A percentile compares a stretch with the other conserved stretches of the same genome.
Conservation (phyloP, 2,113 vertebrate species). For the Ascaphus truei region DNA sequence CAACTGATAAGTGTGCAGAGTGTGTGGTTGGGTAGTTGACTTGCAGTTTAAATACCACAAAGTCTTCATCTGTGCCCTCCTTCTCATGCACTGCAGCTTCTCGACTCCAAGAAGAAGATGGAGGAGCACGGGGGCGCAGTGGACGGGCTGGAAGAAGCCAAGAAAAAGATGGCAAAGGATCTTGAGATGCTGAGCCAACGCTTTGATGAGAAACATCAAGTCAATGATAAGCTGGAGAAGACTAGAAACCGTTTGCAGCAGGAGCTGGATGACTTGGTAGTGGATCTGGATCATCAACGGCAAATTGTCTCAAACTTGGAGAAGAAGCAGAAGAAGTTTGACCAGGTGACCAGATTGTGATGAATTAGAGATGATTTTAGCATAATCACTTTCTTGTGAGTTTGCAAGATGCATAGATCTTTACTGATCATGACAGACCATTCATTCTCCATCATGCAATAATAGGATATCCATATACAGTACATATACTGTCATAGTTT, state of each 20-base stretch:
- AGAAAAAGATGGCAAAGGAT: conserved; percentile 75
- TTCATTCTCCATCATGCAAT: neutral
- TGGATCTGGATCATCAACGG: conserved; percentile 80
- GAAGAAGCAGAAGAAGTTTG: conserved; percentile 89
- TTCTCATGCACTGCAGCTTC: conserved; percentile 70
- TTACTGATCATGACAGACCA: too few relatives aligned
- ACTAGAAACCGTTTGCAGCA: conserved; percentile 77
- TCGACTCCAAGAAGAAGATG: conserved; percentile 73
- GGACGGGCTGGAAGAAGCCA: conserved; percentile 72
- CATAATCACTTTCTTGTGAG: neutral
- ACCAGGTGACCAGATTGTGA: conserved; percentile 66
- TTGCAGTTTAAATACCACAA: too few relatives aligned
- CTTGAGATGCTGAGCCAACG: conserved; percentile 66
- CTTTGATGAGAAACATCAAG: conserved; percentile 65
- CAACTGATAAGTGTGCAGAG: too few relatives aligned
- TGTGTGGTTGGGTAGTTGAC: too few relatives aligned
- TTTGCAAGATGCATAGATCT: neutral
- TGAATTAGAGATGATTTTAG: neutral
- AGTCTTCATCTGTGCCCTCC: too few relatives aligned
- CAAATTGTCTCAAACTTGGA: conserved; percentile 78
- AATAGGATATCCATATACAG: neutral
- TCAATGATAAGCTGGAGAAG: conserved; percentile 66
- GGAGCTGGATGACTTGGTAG: conserved; percentile 78
- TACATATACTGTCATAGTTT: too few relatives aligned
- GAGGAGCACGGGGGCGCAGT: conserved; percentile 74